A percentile compares a stretch with the other conserved stretches of the same genome.
These are phyloP conservation scores for Pelecanus crispus DNA, from an alignment of 2,113 vertebrate genomes.

Conservation along the genomic window DNA sequence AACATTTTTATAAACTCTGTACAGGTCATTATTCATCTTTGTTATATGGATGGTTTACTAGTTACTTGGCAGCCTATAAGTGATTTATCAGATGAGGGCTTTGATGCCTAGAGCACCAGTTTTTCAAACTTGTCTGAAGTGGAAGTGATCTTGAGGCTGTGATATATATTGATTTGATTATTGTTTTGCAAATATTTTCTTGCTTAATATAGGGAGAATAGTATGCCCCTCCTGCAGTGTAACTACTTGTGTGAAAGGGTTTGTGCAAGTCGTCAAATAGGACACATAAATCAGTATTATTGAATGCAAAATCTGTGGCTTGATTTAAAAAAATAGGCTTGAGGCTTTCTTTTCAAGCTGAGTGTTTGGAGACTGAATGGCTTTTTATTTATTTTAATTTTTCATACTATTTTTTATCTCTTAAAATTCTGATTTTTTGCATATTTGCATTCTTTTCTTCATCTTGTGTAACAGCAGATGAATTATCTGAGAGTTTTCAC, in stretches of 20 bases:
- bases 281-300: constrained; percentile 23
- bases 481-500: background rate
- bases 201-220: background rate
- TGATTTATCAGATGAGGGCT: constrained; percentile 47
- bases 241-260: background rate
- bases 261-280: background rate
- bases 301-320: background rate
- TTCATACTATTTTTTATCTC: background rate
- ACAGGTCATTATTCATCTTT: constrained; percentile 39
- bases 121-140: constrained; percentile 46
- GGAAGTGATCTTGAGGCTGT: constrained; percentile 9
- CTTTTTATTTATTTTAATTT: background rate
- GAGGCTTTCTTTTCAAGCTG: background rate
- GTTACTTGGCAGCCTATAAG: constrained; percentile 19
- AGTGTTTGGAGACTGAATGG: background rate
- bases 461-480: background rate
- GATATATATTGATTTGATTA: constrained; percentile 34
- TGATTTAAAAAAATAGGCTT: constrained; percentile 3
- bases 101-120: background rate
- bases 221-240: background rate
- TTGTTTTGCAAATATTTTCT: constrained; percentile 38
- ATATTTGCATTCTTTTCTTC: background rate
- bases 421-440: background rate
- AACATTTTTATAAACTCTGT: constrained; percentile 53
- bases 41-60: constrained; percentile 24